These are phyloP conservation scores for Halcyon chelicuti DNA, from an alignment of 2,797 vertebrate genomes.

Conservation along the genomic window DNA sequence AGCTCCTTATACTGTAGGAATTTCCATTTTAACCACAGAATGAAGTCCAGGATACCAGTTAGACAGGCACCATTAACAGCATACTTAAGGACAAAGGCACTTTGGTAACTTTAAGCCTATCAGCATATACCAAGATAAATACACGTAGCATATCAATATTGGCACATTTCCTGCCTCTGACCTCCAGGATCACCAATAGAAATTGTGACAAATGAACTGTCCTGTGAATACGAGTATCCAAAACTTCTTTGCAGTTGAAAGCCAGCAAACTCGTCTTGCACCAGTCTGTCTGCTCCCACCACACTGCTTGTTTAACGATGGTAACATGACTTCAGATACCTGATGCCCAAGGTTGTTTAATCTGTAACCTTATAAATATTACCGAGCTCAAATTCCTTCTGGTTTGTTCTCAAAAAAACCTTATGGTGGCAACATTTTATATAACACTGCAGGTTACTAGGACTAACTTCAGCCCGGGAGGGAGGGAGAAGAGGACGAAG, in stretches of 20 bases:
- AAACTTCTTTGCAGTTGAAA: neutral
- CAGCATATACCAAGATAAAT: neutral
- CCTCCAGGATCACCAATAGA: neutral
- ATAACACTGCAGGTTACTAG: neutral
- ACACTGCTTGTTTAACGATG: neutral
- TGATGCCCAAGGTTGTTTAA: neutral
- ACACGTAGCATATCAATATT: neutral
- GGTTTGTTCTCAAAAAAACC: neutral
- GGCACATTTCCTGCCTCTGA: neutral
- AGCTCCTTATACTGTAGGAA: neutral
- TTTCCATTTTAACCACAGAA: neutral
- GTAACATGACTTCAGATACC: neutral
- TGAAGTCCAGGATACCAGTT: neutral
- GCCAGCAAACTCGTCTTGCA: neutral
- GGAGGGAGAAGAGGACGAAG: neutral
- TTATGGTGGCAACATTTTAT: neutral
- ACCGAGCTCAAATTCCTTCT: neutral
- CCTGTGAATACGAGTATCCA: neutral
- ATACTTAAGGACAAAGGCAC: neutral
- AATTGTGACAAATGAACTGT: neutral
- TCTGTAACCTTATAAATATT: neutral
- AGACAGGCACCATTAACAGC: neutral
- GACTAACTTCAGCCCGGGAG: neutral
- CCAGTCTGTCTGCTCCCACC: fast-evolving
- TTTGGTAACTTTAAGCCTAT: too few relatives aligned